Percentiles rank a stretch among this genome's conserved stretches.
Conservation (phyloP, 2,888 invertebrate species). For the Netelia virgata region DNA sequence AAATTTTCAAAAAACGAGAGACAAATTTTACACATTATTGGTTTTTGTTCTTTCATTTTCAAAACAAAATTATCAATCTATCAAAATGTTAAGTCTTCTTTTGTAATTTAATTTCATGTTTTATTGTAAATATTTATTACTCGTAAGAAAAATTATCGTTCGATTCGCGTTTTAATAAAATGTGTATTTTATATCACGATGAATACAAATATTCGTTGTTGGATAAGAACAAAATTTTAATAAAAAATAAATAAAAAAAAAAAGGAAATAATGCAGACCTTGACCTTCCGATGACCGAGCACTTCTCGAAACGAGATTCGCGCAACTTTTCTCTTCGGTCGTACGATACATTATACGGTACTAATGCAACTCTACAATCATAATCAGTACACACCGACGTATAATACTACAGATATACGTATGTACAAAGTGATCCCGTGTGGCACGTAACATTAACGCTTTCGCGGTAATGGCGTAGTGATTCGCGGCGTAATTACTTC, state of each 20-base stretch:
- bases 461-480: slow-evolving; percentile 68
- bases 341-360: slow-evolving; percentile 19
- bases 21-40: too few species aligned
- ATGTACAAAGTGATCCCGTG: slow-evolving; percentile 45
- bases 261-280: not conserved
- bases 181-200: not conserved
- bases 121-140: too few species aligned
- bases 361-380: not conserved
- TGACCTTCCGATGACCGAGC: slow-evolving; percentile 20
- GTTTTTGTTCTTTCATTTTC: too few species aligned
- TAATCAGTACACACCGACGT: slow-evolving; percentile 16
- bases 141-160: too few species aligned
- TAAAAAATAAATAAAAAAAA: not conserved
- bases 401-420: slow-evolving; percentile 8
- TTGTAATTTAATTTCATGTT: too few species aligned
- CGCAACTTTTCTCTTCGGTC: slow-evolving; percentile 28
- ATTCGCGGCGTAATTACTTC: slow-evolving; percentile 71
- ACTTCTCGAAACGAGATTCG: slow-evolving; percentile 49
- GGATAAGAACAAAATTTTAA: not conserved
- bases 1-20: too few species aligned
- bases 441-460: slow-evolving; percentile 66
- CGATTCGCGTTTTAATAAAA: too few species aligned
- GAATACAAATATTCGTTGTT: not conserved
- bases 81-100: too few species aligned
- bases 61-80: too few species aligned